Evolutionary conservation across 2,797 vertebrate genomes (phyloP), one percentile per base, ranked within the genome.

Genomic region (Anniella stebbinsi): DNA sequence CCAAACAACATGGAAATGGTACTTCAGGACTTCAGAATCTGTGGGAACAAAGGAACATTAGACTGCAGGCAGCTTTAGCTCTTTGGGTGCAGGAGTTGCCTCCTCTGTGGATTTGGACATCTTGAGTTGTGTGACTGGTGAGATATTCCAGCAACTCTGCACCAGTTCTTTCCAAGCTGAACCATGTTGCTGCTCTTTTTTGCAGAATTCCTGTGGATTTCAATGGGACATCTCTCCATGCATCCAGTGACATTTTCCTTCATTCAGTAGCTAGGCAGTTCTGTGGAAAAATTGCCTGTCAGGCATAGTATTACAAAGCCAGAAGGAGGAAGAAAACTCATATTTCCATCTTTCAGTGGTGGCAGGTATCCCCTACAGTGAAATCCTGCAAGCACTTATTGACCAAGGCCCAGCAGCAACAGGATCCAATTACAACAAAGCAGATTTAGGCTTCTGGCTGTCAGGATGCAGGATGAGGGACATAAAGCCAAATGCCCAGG

Each of bases 1-100:
- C 87, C 70, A 3, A 48, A 33, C 67, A 86, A 78, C 12, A 66
- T 2, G 76, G 78, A 69, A 51, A 45, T 1, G 36, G 48, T 0
- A 8, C 41, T 66, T 92, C 63, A 54, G 45, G 87, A 28, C 38
- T 33, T 12, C 17, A 45, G 2, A 57, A 23, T 23, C 63, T 77
- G 2, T 36, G 76, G 41, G 23, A 48, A 60, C 25, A n/a, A 10
- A 70, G 51, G 36, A 33, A 12, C 38, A 54, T 76, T 38, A 67
- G 76, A n/a, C 0, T 0, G 51, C 28, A 15, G 33, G 54, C 28
- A 0, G 1, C 86, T 25, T 80, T 45, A 4, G 86, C 60, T 28
- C 3, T 51, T 36, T 33, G 85, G 87, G 38, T 48, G 72, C 54
- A 25, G 83, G 48, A 82, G 36, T 33, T 17, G 57, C 33, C 33